Percentiles rank a stretch among this genome's conserved stretches.
These are phyloP conservation scores for Jaculus jaculus DNA, from an alignment of 2,113 vertebrate species.

Conservation along the genomic window DNA sequence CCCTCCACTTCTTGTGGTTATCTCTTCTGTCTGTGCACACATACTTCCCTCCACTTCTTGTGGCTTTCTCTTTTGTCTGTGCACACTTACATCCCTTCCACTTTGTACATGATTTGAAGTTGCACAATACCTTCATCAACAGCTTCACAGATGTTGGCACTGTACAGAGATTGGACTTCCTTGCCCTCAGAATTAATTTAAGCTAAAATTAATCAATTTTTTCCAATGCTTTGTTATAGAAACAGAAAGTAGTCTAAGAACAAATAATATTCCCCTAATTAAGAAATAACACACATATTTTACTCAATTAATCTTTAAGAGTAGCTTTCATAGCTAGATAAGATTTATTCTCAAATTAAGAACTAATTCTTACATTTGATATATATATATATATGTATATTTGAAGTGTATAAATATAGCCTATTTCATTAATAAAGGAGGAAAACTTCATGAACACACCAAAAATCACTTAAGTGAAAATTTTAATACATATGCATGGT, in stretches of 20 bases:
- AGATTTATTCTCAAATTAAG: constrained; percentile 30
- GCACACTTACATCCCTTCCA: not conserved
- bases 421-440: constrained; percentile 23
- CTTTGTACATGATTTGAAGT: not conserved
- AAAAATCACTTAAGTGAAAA: not conserved
- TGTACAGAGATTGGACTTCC: not conserved
- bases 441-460: constrained; percentile 17
- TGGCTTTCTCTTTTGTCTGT: not conserved
- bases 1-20: not conserved
- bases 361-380: constrained; percentile 10
- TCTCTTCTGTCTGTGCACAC: not conserved
- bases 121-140: not conserved
- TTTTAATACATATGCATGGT: constrained; percentile 14
- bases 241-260: not conserved
- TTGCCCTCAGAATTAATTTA: not conserved
- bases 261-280: not conserved
- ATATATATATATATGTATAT: constrained; percentile 33
- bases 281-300: constrained; percentile 26
- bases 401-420: constrained; percentile 35
- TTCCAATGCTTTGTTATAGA: not conserved
- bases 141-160: not conserved
- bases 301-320: constrained; percentile 45
- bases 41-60: not conserved
- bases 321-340: not conserved
- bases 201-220: not conserved